Base-by-base conservation (phyloP, 2,113 vertebrate species). In the Madoqua kirkii region DNA sequence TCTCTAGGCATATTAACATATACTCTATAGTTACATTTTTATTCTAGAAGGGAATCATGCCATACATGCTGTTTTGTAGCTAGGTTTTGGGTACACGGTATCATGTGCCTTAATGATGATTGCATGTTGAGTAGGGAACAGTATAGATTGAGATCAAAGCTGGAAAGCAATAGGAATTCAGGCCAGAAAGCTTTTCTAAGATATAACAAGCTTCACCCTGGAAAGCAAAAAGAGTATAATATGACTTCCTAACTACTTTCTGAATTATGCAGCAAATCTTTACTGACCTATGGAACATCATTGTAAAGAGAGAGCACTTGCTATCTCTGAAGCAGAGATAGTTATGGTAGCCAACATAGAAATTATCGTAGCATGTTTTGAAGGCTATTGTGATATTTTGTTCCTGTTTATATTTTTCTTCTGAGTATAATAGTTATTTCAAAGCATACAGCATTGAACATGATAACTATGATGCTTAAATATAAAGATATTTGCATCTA, bases 401-500 rank as follows among this genome's bases (percentile, higher is more conserved):
- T 97, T 97, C 81, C 64, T 90, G 79, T 89, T 92, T 93, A 23
- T 85, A 43, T 96, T 93, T 89, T 87, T 33, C 27, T 94, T 81
- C 48, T 60, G 40, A 95, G 5, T n/a, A 60, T 40, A 95, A 94
- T 95, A 45, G 64, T 93, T 97, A 94, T 91, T 97, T 93, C 86
- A 95, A 96, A 97, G 76, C 78, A 85, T 95, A 0, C 78, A 91
- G 87, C 55, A 31, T 82, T 79, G 85, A 91, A 94, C 95, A 91
- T 89, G 86, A 93, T 91, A 81, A 71, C 36, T 19, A 2, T 89
- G 85, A 94, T 93, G 88, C 62, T 78, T 60, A 94, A 94, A 93
- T 78, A 87, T 48, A 97, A 97, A 97, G 93, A 82, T 88, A 82
- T 45, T 93, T 82, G 19, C 91, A 96, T 91, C 82, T 55, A 84